Evolutionary conservation across 2,113 vertebrate species (phyloP).

Genomic region (Delphinapterus leucas): DNA sequence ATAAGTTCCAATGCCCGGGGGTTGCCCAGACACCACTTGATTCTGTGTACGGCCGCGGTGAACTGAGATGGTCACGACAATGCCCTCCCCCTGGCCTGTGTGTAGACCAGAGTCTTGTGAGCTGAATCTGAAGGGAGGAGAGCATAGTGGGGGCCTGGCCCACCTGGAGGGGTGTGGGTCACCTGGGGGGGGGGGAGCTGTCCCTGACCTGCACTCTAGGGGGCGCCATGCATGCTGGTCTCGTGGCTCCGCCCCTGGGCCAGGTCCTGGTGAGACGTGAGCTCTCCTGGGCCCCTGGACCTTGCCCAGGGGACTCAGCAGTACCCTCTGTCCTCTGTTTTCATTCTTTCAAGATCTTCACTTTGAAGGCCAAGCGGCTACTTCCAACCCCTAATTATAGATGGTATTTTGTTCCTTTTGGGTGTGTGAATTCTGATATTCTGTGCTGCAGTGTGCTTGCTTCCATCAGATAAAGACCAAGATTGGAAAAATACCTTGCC

Average conservation of each 20-base stretch:
- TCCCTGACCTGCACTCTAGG: neutral
- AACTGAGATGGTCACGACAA: too few relatives aligned
- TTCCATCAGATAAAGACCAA: neutral
- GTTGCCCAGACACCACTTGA: too few relatives aligned
- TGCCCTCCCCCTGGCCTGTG: neutral
- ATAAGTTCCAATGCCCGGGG: neutral
- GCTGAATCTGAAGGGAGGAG: neutral
- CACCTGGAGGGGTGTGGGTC: accelerated
- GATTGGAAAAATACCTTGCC: conserved; percentile 51
- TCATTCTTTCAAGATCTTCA: conserved; percentile 33
- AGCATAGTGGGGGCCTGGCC: too few relatives aligned
- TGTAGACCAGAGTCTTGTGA: neutral
- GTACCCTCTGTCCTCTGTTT: neutral
- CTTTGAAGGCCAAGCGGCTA: conserved; percentile 29
- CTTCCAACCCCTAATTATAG: neutral
- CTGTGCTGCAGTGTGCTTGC: accelerated
- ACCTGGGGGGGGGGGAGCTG: neutral
- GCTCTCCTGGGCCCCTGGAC: accelerated
- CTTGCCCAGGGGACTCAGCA: neutral
- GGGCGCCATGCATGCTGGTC: neutral
- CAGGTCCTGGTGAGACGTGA: neutral
- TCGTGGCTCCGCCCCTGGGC: neutral
- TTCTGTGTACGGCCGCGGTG: too few relatives aligned
- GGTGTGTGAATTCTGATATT: neutral
- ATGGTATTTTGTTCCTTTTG: conserved; percentile 53